phyloP scores from a whole-genome alignment of 1,140 invertebrate genomes.

The Scylla paramamosain region DNA sequence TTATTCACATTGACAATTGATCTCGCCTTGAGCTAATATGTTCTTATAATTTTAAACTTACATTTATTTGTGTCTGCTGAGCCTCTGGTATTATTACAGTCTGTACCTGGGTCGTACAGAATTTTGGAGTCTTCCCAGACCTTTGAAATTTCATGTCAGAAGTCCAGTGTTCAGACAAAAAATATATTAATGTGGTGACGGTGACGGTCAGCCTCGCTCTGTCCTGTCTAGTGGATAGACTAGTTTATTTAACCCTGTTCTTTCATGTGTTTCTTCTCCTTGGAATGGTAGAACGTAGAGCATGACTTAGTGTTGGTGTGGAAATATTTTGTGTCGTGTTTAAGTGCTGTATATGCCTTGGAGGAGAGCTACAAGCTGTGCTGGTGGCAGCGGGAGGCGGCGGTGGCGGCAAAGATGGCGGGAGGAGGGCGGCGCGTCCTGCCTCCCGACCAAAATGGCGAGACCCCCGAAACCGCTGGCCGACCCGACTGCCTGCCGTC shows the following conservation, averaged over 20 bases:
- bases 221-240: background rate
- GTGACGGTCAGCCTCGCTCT: background rate
- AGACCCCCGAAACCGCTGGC: background rate
- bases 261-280: background rate
- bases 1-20: conserved; percentile 60
- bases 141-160: conserved; percentile 35
- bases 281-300: background rate
- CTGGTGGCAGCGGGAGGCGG: background rate
- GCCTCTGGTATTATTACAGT: background rate
- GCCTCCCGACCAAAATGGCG: conserved; percentile 61
- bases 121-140: conserved; percentile 1
- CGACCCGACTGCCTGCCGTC: background rate
- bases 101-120: conserved; percentile 8
- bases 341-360: background rate
- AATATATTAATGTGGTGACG: background rate
- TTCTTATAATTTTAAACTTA: conserved; percentile 50
- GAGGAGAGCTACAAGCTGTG: background rate
- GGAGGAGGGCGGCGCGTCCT: conserved; percentile 40
- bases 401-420: conserved; percentile 67
- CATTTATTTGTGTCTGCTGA: conserved; percentile 23
- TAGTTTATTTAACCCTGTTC: background rate
- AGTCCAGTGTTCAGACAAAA: conserved; percentile 29
- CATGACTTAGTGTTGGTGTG: background rate
- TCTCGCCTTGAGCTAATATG: conserved; percentile 62
- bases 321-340: background rate